These are phyloP conservation scores for Cirrhinus mrigala DNA, from an alignment of 2,797 vertebrate genomes.

Conservation along the genomic window DNA sequence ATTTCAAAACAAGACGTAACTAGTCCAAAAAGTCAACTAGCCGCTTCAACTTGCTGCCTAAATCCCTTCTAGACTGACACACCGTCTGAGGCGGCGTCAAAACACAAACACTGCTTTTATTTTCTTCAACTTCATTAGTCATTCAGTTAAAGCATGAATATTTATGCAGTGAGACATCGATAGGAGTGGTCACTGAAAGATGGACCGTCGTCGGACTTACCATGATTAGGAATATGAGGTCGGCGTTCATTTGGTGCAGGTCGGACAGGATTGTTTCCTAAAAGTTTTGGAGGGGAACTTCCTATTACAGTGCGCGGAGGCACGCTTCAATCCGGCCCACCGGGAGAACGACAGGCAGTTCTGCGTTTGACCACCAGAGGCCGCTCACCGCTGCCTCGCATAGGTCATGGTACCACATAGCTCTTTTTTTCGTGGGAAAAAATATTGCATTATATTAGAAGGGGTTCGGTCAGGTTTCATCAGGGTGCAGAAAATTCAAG, in stretches of 20 bases:
- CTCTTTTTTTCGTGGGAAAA: neutral
- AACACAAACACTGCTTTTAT: constrained; percentile 23
- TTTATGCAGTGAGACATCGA: neutral
- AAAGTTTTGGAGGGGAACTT: constrained; percentile 47
- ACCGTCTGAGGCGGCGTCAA: constrained; percentile 3
- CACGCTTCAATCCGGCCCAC: constrained; percentile 21
- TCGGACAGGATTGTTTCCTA: constrained; percentile 21
- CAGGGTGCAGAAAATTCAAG: no score
- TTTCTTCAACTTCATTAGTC: neutral
- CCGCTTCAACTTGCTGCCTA: neutral
- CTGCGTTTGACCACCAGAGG: constrained; percentile 33
- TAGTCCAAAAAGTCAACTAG: neutral
- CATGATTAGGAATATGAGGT: neutral
- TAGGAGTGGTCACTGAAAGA: neutral
- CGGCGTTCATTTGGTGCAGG: neutral
- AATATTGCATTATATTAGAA: neutral
- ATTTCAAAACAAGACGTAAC: neutral
- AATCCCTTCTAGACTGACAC: neutral
- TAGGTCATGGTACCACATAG: neutral
- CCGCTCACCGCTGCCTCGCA: neutral
- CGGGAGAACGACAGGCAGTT: neutral
- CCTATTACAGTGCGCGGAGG: constrained; percentile 2
- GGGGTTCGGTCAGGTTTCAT: neutral
- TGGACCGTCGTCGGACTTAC: constrained; percentile 45
- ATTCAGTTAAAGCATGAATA: constrained; percentile 2